Base-by-base conservation (phyloP, 2,888 invertebrate genomes). In the Folsomia manolachei region DNA sequence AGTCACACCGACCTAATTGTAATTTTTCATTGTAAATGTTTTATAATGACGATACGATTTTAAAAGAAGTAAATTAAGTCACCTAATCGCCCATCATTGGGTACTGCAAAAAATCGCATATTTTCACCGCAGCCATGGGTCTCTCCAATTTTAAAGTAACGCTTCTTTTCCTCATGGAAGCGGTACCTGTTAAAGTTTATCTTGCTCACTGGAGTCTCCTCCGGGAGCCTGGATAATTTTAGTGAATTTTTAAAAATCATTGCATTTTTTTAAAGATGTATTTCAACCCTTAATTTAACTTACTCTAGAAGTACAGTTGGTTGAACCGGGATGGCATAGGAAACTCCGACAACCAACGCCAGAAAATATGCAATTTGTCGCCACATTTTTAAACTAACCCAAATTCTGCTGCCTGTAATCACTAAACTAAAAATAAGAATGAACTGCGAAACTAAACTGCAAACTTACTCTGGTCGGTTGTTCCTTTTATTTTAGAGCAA, bases 31-130 rank as follows among this genome's bases (percentile, higher is more conserved):
- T n/a, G n/a, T n/a, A n/a, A n/a, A n/a, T n/a, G n/a, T n/a, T n/a
- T n/a, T n/a, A n/a, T n/a, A n/a, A n/a, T n/a, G n/a, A n/a, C n/a
- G n/a, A n/a, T n/a, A n/a, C n/a, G n/a, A n/a, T n/a, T n/a, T n/a
- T n/a, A n/a, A n/a, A n/a, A n/a, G n/a, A n/a, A n/a, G n/a, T n/a
- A n/a, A n/a, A 80, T n/a, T n/a, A n/a, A n/a, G n/a, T n/a, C n/a
- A n/a, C n/a, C 39, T 39, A 39, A 39, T 39, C 39, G 39, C 21
- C n/a, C 56, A 21, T 78, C 72, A n/a, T 75, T 75, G 14, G 79
- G 78, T 1, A 76, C 69, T 9, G 80, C 80, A 71, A 79, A 79
- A 66, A 80, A 80, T 71, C 78, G 73, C 80, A 80, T 80, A 66
- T 78, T 78, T 25, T 73, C 71, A 1, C 74, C 73, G 51, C 80